Percentiles rank a stretch among this genome's conserved stretches.
Evolutionary conservation across 1,140 invertebrate species (phyloP).

Genomic region (Pseudomyrmex flavicornis): DNA sequence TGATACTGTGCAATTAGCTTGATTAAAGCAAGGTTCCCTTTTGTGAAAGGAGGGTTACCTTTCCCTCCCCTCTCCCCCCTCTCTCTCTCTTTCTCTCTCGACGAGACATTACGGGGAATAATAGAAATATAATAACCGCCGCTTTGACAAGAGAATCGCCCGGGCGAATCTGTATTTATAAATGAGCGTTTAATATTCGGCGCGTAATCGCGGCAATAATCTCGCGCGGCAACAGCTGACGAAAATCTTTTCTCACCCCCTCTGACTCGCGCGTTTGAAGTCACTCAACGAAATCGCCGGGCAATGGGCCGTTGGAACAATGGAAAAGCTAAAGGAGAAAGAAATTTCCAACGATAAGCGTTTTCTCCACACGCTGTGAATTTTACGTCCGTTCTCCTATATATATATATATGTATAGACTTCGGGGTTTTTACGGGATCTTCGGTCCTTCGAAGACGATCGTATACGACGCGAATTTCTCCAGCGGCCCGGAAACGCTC

Average conservation of each 20-base stretch:
- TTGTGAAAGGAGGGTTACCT: neutral
- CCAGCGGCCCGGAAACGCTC: slow-evolving; percentile 24
- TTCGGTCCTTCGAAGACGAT: slow-evolving; percentile 54
- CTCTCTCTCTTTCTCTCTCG: neutral
- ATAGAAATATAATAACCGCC: slow-evolving; percentile 48
- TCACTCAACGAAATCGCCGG: slow-evolving; percentile 51
- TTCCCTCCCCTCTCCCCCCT: too few relatives aligned
- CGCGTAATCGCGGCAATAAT: slow-evolving; percentile 43
- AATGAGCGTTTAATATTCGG: slow-evolving; percentile 40
- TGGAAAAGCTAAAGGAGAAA: slow-evolving; percentile 60
- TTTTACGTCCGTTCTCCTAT: slow-evolving; percentile 64
- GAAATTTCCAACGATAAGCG: slow-evolving; percentile 67
- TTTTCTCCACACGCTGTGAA: slow-evolving; percentile 48
- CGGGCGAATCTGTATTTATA: slow-evolving; percentile 23
- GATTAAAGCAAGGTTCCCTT: slow-evolving; percentile 49
- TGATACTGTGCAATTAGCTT: slow-evolving; percentile 45
- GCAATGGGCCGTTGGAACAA: slow-evolving; percentile 59
- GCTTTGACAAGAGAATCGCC: slow-evolving; percentile 38
- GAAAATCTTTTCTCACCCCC: slow-evolving; percentile 13
- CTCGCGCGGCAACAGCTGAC: slow-evolving; percentile 15
- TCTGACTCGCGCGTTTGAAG: slow-evolving; percentile 18
- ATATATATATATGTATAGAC: slow-evolving; percentile 54
- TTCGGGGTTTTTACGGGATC: slow-evolving; percentile 56
- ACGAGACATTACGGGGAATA: slow-evolving; percentile 23
- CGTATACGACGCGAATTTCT: slow-evolving; percentile 45